Base-by-base conservation (phyloP, 2,888 invertebrate genomes). In the Caenorhabditis angaria region DNA sequence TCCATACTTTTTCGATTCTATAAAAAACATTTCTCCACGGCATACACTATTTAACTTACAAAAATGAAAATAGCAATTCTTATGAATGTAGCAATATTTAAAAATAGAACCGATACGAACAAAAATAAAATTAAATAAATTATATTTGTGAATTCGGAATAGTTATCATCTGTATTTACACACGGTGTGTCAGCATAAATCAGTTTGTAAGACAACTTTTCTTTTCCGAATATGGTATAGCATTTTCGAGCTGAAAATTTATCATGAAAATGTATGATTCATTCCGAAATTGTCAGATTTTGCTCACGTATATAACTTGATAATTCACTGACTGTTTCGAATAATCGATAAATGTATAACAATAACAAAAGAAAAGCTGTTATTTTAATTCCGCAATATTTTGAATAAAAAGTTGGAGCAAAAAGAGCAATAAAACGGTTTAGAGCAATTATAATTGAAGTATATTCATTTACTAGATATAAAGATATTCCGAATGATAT, bases 11-110 rank as follows among this genome's bases (percentile, higher is more conserved):
- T 14, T n/a, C n/a, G n/a, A 14, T 41, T 41, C 18, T 12, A 41
- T 18, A 18, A 18, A 41, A 41, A 41, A 41, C 10, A 41, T 32
- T 32, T 32, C 12, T 32, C 32, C 32, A 12, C 6, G 12, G 12
- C 5, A 32, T 8, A 32, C 5, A 32, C 12, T 32, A 32, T 32
- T 12, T 5, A 32, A 41, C 41, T 41, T 18, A 41, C 41, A 12
- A 41, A 3, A 41, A 41, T 18, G 18, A 10, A 41, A 18, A 18
- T 6, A 3, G 41, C 41, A 41, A 41, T 57, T 56, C 61, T 67
- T 5, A 57, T 18, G 41, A 67, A 67, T 1, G 61, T 67, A 0
- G 51, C 50, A 27, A 57, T 51, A 53, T 67, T 67, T 14, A 67
- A 24, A 5, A 25, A 22, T 3, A 57, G 51, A 8, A 61, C 58